Base-by-base conservation (phyloP, 2,888 invertebrate genomes). In the Rutpela maculata region DNA sequence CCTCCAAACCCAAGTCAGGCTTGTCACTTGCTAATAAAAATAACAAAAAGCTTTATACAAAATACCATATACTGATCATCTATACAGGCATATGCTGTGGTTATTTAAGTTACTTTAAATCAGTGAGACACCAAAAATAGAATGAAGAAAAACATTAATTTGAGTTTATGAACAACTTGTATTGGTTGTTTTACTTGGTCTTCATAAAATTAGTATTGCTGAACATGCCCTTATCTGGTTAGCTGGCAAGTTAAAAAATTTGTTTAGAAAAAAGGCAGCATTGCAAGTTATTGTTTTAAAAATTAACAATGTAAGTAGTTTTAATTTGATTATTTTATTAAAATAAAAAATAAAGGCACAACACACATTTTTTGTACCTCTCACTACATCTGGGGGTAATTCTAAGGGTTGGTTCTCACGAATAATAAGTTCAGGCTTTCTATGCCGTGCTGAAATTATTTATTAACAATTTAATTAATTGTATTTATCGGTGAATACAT, bases 391-490 rank as follows among this genome's bases (percentile, higher is more conserved):
- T 85, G 97, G 96, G 80, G 97, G 97, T 87, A 97, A 91, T 90
- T 97, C 97, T 82, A 94, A 91, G 2, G 98, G 98, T 89, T 96
- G 95, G 90, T 96, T 98, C 91, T 98, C 98, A 85, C 97, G 94
- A 86, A 98, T 97, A 84, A 98, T 97, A 91, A 97, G 92, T 90
- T 97, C 96, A 82, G 95, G 95, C 89, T 95, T 96, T 89, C 93
- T 93, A 67, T 94, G 94, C 84, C 92, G 91, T 76, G 93, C 94
- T 93, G 91, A 79, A 90, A 88, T 84, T 60, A 74, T 71, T 31
- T 63, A 65, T 18, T 11, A 18, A 43, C 26, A 38, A 18, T 65
- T 31, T 65, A 63, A 17, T 35, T 12, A 43, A 4, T 15, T 4
- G 15, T 1, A 50, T 50, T n/a, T n/a, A n/a, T 50, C 12, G n/a